A percentile compares a stretch with the other conserved stretches of the same genome.
phyloP scores from a whole-genome alignment of 2,888 invertebrate species.

The Eilema sororculum region DNA sequence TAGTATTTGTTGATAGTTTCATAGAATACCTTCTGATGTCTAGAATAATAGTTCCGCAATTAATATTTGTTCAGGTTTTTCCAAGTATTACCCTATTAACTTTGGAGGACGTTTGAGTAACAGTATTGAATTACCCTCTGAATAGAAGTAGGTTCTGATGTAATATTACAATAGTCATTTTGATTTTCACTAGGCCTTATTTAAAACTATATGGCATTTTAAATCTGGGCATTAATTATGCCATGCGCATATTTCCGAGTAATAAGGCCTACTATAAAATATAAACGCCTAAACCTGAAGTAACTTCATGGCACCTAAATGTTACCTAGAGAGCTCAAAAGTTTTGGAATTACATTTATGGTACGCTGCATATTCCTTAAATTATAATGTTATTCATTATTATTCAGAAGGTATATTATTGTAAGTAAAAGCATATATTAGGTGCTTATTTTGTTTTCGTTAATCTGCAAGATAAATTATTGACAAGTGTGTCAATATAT shows the following conservation, averaged over 20 bases:
- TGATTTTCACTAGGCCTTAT: no score
- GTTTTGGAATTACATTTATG: no score
- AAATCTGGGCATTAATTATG: no score
- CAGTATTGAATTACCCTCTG: not conserved
- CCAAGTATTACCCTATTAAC: not conserved
- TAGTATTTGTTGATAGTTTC: slow-evolving; percentile 40
- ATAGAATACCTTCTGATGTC: slow-evolving; percentile 14
- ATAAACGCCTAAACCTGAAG: no score
- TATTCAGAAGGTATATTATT: slow-evolving; percentile 20
- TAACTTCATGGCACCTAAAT: no score
- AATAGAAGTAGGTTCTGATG: no score
- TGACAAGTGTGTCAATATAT: slow-evolving; percentile 32
- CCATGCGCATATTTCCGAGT: no score
- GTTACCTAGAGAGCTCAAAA: no score
- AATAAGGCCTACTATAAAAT: no score
- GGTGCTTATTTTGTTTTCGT: slow-evolving; percentile 34
- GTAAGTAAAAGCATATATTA: slow-evolving; percentile 33
- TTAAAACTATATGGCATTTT: no score
- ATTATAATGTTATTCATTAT: not conserved
- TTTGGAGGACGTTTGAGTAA: not conserved
- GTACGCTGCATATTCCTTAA: not conserved
- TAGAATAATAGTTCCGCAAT: slow-evolving; percentile 8
- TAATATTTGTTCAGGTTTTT: slow-evolving; percentile 15
- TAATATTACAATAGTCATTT: no score
- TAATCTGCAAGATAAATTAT: slow-evolving; percentile 32